Base-by-base conservation (phyloP, 2,113 vertebrate species). In the Numenius arquata region DNA sequence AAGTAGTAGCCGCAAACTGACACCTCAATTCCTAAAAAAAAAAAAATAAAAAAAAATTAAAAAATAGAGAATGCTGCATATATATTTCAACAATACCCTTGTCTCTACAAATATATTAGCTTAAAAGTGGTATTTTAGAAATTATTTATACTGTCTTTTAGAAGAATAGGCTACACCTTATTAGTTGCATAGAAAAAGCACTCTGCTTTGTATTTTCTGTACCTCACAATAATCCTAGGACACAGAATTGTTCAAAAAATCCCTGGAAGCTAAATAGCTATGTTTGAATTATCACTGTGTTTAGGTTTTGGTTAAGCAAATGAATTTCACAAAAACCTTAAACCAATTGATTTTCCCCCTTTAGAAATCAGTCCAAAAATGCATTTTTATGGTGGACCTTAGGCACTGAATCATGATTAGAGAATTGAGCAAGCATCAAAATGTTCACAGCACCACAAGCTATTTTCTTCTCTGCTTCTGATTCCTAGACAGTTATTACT, bases 391-490 rank as follows among this genome's bases (percentile, higher is more conserved):
- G 88, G 29, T 65, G 45, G 67, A 96, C 80, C 61, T 93, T 75
- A 95, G 94, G 95, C 81, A 93, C 56, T 86, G 82, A 97, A 95
- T 91, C 62, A 68, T 4, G 9, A 97, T 92, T 93, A 97, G 63
- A 97, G 78, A 97, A 85, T n/a, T 47, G 68, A 96, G 80, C 67
- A 93, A 96, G 74, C 93, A 82, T 96, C 94, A 95, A 93, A 96
- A 96, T 2, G 7, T 91, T 94, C 93, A 94, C 38, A 96, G 73
- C 16, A 92, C 68, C 67, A 85, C 62, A 91, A 95, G 72, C 56
- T 94, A 90, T 90, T 96, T 96, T 82, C 72, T 91, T 94, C 80
- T 87, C 50, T 88, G 36, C 47, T 80, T 96, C 87, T 79, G 82
- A 94, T 93, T 94, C 72, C 82, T 55, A 89, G 90, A 91, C 70